phyloP scores from a whole-genome alignment of 2,113 vertebrate genomes.

The Noturus placidus region DNA sequence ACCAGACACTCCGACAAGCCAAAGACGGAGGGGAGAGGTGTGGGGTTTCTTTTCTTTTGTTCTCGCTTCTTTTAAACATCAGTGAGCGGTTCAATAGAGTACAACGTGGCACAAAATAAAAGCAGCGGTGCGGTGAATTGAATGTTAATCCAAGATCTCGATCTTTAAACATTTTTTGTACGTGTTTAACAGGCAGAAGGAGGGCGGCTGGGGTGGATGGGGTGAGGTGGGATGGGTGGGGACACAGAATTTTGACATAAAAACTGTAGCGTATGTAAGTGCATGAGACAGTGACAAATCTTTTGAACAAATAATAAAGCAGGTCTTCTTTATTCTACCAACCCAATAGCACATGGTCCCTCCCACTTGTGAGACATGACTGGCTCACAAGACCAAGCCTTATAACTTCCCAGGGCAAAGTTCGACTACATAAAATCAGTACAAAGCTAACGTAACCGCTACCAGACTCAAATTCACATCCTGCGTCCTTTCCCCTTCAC shows the following conservation, averaged over 20 bases:
- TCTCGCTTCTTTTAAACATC: background rate
- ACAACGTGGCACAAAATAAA: background rate
- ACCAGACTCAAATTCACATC: background rate
- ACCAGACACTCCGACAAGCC: constrained; percentile 10
- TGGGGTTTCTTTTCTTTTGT: background rate
- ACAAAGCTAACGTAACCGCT: too few relatives aligned
- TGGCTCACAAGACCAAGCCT: background rate
- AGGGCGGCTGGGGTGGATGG: too few relatives aligned
- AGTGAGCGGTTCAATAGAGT: background rate
- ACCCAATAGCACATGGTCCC: background rate
- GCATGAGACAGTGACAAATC: background rate
- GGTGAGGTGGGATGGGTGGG: too few relatives aligned
- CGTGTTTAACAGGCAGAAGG: background rate
- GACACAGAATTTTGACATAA: background rate
- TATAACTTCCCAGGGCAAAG: background rate
- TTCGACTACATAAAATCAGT: background rate
- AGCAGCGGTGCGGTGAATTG: background rate
- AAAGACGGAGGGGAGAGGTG: background rate
- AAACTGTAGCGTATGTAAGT: background rate
- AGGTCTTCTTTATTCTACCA: background rate
- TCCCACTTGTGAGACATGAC: background rate
- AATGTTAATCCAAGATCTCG: background rate
- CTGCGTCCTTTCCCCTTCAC: background rate
- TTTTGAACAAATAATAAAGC: background rate
- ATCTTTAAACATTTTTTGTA: background rate